Conservation (phyloP, 2,888 invertebrate species). For the Pristionchus fissidentatus region DNA sequence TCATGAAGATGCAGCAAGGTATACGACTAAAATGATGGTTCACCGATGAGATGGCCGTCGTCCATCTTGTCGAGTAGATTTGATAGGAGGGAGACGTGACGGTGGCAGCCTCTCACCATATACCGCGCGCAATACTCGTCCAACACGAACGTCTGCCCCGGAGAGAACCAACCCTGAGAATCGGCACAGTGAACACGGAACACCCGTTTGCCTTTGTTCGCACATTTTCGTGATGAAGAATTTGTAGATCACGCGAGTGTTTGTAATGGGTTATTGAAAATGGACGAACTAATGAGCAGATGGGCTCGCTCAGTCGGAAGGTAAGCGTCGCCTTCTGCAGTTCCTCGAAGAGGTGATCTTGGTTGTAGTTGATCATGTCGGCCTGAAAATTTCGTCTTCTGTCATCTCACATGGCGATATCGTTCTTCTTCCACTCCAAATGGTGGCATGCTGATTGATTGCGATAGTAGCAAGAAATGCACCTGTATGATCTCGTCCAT, state of each 20-base stretch:
- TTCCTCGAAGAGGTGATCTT: conserved; percentile 90
- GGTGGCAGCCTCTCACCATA: conserved; percentile 91
- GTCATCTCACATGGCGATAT: background rate
- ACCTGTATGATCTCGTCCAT: conserved; percentile 94
- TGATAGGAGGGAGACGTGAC: conserved; percentile 94
- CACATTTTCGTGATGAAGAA: background rate
- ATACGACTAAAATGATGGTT: background rate
- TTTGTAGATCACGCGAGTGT: background rate
- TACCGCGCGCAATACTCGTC: conserved; percentile 98
- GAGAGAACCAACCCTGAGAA: conserved; percentile 96
- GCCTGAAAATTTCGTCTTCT: conserved; percentile 81
- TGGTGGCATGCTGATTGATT: background rate
- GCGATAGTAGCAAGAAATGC: background rate
- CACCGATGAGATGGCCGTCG: conserved; percentile 89
- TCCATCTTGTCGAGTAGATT: conserved; percentile 86
- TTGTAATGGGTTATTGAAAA: background rate
- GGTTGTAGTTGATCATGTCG: conserved; percentile 97
- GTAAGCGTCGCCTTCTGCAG: conserved; percentile 93
- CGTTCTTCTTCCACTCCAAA: background rate
- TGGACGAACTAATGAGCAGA: conserved; percentile 91
- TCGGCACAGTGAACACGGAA: background rate
- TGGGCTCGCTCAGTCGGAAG: conserved; percentile 96
- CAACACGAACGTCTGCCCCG: conserved; percentile 97
- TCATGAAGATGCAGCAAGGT: background rate
- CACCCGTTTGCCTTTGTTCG: background rate